Evolutionary conservation across 2,888 invertebrate species (phyloP), one percentile per base, ranked within the genome.

Genomic region (Oxycera nigricornis): DNA sequence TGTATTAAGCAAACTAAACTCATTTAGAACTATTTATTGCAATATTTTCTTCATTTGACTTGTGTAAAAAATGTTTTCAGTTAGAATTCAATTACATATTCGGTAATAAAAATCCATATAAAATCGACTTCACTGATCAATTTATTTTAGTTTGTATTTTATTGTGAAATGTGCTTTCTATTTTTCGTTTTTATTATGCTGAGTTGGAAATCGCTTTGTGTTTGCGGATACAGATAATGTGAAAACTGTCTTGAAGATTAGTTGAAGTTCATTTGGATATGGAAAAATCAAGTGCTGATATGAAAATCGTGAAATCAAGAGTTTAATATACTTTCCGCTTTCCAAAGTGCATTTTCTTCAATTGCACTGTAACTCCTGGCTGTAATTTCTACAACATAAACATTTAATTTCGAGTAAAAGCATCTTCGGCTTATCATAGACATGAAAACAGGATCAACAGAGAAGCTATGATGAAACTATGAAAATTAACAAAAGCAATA

Each of bases 101-200:
- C 41, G 26, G 39, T 30, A 65, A 65, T 39, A 65, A 24, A 65
- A 65, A 65, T 65, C 22, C 65, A 65, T 65, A 65, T 65, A 65
- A 65, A 65, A 65, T 65, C 41, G 41, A 65, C 26, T 59, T 65
- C 20, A 65, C 41, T 65, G 39, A 41, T 65, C 41, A 65, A 65
- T 65, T 35, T 41, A 65, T 41, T 24, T 28, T 41, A 65, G n/a
- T 65, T 41, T 65, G 9, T 39, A 24, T 41, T 65, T n/a, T n/a
- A n/a, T n/a, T n/a, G 39, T 39, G 6, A 39, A 35, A 65, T 41
- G 41, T 65, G 41, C 61, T 61, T 14, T 3, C 17, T n/a, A 46
- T 46, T 35, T 6, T 35, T 46, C 14, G 11, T 35, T 7, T 35
- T 35, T 35, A 35, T 7, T 35, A 7, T 35, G 6, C 35, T 7